phyloP scores from a whole-genome alignment of 2,797 vertebrate genomes.

The Ptychadena robeensis region DNA sequence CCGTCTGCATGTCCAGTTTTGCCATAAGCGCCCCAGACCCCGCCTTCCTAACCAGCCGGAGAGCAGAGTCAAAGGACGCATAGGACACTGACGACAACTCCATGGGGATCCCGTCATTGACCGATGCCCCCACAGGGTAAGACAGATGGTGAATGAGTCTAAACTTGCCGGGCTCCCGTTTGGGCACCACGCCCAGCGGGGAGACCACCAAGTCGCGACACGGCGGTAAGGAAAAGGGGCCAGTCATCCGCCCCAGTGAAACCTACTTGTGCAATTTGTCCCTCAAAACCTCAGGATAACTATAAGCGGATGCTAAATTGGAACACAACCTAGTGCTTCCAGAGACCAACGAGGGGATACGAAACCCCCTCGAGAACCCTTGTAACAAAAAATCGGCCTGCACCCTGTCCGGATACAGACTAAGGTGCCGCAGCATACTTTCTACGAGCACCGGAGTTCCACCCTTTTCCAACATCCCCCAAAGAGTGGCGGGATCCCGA shows the following conservation, averaged over 20 bases:
- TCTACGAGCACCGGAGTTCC: background rate
- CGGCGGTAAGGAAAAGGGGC: background rate
- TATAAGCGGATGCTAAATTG: background rate
- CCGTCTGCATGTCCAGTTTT: too few species aligned
- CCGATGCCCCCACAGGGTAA: too few species aligned
- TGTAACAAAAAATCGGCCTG: too few species aligned
- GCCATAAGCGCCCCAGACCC: too few species aligned
- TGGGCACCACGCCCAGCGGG: too few species aligned
- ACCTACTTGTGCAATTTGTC: background rate
- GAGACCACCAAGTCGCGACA: background rate
- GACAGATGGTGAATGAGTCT: background rate
- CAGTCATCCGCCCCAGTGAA: background rate
- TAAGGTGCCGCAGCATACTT: too few species aligned
- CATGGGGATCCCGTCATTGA: background rate
- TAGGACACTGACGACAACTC: background rate
- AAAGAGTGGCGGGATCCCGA: too few species aligned
- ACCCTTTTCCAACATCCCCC: background rate
- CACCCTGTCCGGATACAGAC: too few species aligned
- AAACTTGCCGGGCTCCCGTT: too few species aligned
- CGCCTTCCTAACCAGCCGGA: background rate
- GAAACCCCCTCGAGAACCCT: too few species aligned
- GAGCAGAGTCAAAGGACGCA: background rate
- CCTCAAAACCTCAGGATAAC: background rate
- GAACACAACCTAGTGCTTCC: too few species aligned
- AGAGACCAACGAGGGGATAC: too few species aligned